Percentiles rank a stretch among this genome's conserved stretches.
Conservation (phyloP, 2,113 vertebrate species). For the Tor tambroides region DNA sequence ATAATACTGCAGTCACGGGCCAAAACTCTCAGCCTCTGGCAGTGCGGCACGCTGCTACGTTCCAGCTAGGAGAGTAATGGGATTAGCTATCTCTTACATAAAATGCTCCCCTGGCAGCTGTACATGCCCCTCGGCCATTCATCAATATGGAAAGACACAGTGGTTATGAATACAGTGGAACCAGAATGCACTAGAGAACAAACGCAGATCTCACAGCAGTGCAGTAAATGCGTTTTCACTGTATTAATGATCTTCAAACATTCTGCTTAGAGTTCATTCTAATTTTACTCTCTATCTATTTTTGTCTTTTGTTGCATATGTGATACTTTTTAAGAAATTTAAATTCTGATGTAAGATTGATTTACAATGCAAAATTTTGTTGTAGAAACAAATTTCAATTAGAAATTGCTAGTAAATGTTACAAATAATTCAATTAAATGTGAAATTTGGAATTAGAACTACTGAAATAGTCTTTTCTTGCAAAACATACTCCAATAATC, state of each 20-base stretch:
- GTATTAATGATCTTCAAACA: not conserved
- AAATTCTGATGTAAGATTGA: not conserved
- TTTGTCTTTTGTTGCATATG: not conserved
- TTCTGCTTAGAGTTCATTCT: not conserved
- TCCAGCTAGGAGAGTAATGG: conserved; percentile 43
- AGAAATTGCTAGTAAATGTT: too few species aligned
- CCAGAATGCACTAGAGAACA: conserved; percentile 3
- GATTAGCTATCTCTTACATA: conserved; percentile 55
- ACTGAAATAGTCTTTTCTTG: too few species aligned
- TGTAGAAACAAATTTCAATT: too few species aligned
- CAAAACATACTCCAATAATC: too few species aligned
- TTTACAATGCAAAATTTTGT: too few species aligned
- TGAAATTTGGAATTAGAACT: too few species aligned
- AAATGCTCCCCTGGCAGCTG: conserved; percentile 39
- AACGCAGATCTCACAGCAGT: not conserved
- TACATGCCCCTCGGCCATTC: not conserved
- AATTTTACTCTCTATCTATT: not conserved
- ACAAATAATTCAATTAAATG: too few species aligned
- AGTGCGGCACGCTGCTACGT: conserved; percentile 2
- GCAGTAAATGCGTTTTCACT: not conserved
- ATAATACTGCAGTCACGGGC: not conserved
- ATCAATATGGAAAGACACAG: conserved; percentile 7
- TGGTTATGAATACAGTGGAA: conserved; percentile 19
- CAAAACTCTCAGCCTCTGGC: conserved; percentile 12
- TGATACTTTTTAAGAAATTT: not conserved